Evolutionary conservation across 2,113 vertebrate species (phyloP).

Genomic region (Corythaixoides concolor): DNA sequence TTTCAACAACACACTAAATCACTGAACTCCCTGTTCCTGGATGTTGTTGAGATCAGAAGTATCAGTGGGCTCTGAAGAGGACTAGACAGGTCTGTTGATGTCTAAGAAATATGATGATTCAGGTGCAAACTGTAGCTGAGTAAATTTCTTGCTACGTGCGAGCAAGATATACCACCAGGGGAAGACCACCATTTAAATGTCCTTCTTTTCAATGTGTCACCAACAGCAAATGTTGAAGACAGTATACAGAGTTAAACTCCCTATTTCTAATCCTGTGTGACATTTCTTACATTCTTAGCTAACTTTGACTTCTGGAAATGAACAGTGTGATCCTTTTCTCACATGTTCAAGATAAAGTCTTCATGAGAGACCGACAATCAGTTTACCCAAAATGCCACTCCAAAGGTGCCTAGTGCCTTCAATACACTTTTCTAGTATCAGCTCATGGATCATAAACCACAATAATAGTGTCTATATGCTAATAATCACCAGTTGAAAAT

Average conservation of each 20-base stretch:
- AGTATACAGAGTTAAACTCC: background rate
- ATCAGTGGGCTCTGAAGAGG: background rate
- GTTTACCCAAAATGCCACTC: background rate
- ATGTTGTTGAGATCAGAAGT: background rate
- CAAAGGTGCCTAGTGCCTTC: background rate
- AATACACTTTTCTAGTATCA: background rate
- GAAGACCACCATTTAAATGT: background rate
- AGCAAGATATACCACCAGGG: background rate
- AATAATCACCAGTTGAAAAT: background rate
- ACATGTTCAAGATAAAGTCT: background rate
- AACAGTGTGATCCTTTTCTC: background rate
- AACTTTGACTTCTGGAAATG: background rate
- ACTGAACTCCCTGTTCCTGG: background rate
- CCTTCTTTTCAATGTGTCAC: background rate
- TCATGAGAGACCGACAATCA: background rate
- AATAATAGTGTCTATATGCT: background rate
- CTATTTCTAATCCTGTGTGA: background rate
- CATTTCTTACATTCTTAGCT: background rate
- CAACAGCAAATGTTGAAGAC: background rate
- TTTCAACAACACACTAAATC: constrained; percentile 9
- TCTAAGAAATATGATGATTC: background rate
- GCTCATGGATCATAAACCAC: background rate
- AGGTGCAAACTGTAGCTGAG: background rate
- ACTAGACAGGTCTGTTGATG: background rate
- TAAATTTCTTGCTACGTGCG: background rate